phyloP scores from a whole-genome alignment of 2,113 vertebrate species.

The Hiodon alosoides region DNA sequence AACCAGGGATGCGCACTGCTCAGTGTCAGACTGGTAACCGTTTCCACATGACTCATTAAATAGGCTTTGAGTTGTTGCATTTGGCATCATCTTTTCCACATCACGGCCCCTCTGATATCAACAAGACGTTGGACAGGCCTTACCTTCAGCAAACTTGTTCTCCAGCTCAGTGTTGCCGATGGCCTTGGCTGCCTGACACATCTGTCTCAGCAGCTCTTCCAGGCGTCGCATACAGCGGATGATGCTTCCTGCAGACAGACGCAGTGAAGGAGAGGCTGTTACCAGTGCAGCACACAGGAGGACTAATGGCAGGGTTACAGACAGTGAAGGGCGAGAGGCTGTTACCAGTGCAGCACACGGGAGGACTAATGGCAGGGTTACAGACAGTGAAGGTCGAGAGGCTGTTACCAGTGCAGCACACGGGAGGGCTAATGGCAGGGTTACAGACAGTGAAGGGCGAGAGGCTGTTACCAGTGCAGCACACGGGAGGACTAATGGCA shows the following conservation, averaged over 20 bases:
- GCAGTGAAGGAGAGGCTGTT: background rate
- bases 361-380: too few relatives aligned
- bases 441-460: too few relatives aligned
- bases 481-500: too few relatives aligned
- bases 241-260: slow-evolving; percentile 75
- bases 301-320: background rate
- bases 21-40: background rate
- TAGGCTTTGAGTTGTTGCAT: too few relatives aligned
- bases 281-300: background rate
- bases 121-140: slow-evolving; percentile 19
- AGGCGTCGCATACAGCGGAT: slow-evolving; percentile 94
- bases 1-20: too few relatives aligned
- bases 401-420: too few relatives aligned
- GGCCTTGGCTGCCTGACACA: slow-evolving; percentile 97
- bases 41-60: background rate
- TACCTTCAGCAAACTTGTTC: slow-evolving; percentile 96
- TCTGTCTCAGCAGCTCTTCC: slow-evolving; percentile 90
- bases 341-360: background rate
- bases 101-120: background rate
- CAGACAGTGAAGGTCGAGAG: too few relatives aligned
- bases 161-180: slow-evolving; percentile 97
- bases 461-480: too few relatives aligned
- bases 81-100: background rate
- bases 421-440: too few relatives aligned
- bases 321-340: background rate